Evolutionary conservation across 2,888 invertebrate species (phyloP), one percentile per base, ranked within the genome.

Genomic region (Limnephilus rhombicus): DNA sequence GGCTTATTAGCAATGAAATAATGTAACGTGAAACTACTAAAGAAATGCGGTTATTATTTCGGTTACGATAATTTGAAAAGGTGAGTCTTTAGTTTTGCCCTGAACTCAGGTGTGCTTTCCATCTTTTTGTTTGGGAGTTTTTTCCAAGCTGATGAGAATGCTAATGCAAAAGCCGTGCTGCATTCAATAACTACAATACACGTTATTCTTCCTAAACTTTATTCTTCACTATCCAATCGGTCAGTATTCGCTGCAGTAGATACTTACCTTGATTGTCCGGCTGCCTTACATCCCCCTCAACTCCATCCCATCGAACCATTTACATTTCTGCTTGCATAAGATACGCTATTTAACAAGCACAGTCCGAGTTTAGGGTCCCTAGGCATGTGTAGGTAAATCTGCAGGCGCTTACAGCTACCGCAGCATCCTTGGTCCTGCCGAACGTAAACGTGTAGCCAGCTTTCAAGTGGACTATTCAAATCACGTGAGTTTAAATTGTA

Each of bases 401-500:
- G 24, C 68, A 24, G 68, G 68, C 68, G 68, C 24, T 68, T 24
- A 68, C 68, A 45, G 45, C 12, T 12, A n/a, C 18, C 85, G 4
- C 85, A 37, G 37, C n/a, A n/a, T 68, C 24, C 68, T 68, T 9
- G 68, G 68, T 68, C 68, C 68, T 24, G 24, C 24, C 68, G 68
- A 68, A 68, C n/a, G 24, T 24, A 24, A 68, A 68, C 68, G 24
- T 68, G 68, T 68, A 68, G n/a, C 53, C 53, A 29, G 31, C 68
- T 53, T 45, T 34, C 68, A 13, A 68, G 34, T 34, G 41, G 88
- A 80, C 29, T 88, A 88, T 88, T 88, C 88, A 88, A 88, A 88
- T 88, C 88, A 88, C 88, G 88, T 68, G 29, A 88, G 34, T 29
- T 68, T 68, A 88, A 88, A 37, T 88, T 88, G 88, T 88, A 88